These are phyloP conservation scores for Ennomos quercinarius DNA, from an alignment of 2,888 invertebrate species.

Conservation along the genomic window DNA sequence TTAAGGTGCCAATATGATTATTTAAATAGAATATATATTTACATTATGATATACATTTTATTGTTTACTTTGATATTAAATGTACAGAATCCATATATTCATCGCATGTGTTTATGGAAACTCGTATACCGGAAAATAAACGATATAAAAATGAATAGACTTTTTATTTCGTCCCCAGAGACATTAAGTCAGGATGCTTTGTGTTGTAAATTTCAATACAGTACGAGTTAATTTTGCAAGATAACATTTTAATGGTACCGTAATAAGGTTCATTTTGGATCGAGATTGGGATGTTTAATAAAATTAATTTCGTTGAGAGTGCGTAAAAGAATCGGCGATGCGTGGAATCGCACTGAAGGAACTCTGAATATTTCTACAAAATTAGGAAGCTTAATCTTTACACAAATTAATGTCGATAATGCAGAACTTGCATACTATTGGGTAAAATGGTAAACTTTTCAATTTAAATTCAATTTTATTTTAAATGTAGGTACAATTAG, in stretches of 20 bases:
- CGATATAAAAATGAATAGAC: constrained; percentile 56
- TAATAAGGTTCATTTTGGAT: constrained; percentile 40
- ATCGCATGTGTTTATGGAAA: constrained; percentile 78
- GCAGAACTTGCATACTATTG: constrained; percentile 12
- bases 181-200: constrained; percentile 41
- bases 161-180: constrained; percentile 55
- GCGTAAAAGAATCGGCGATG: constrained; percentile 55
- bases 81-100: constrained; percentile 78
- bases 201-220: constrained; percentile 44
- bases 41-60: constrained; percentile 74
- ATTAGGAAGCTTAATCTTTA: constrained; percentile 31
- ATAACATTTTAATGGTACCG: constrained; percentile 12
- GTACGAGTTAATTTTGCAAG: constrained; percentile 7
- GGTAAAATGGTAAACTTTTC: constrained; percentile 15
- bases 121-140: constrained; percentile 79
- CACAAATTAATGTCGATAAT: constrained; percentile 9
- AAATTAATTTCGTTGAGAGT: constrained; percentile 63
- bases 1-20: constrained; percentile 76
- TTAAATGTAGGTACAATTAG: no score
- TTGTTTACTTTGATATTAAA: constrained; percentile 80
- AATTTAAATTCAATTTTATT: no score
- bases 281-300: constrained; percentile 49
- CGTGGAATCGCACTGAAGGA: constrained; percentile 50
- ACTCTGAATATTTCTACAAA: constrained; percentile 40
- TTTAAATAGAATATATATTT: constrained; percentile 75